phyloP scores from a whole-genome alignment of 2,888 invertebrate genomes.

The Calliopum simillimum region DNA sequence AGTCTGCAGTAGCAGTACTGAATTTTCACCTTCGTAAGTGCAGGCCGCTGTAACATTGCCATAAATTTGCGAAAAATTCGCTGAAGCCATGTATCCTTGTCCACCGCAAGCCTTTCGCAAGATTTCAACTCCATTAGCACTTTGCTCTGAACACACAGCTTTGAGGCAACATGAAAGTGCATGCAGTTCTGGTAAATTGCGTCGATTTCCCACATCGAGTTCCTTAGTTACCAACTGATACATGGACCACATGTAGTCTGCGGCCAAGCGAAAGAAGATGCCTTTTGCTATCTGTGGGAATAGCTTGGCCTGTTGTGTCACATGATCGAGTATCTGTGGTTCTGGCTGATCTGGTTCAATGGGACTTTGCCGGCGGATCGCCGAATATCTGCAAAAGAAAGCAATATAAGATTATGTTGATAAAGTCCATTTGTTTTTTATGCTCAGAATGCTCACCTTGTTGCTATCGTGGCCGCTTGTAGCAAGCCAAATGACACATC shows the following conservation, averaged over 20 bases:
- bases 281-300: constrained; percentile 85
- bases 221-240: constrained; percentile 83
- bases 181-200: constrained; percentile 84
- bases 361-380: constrained; percentile 88
- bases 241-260: constrained; percentile 83
- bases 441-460: constrained; percentile 70
- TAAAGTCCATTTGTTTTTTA: not conserved
- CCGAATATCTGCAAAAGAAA: constrained; percentile 72
- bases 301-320: constrained; percentile 93
- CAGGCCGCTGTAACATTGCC: constrained; percentile 85
- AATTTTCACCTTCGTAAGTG: constrained; percentile 97
- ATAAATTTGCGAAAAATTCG: constrained; percentile 86
- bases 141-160: constrained; percentile 82
- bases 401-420: not conserved
- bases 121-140: constrained; percentile 81
- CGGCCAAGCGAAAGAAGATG: constrained; percentile 82
- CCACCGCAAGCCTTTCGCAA: constrained; percentile 93
- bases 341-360: constrained; percentile 81
- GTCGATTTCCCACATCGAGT: constrained; percentile 80
- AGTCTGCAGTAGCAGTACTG: constrained; percentile 89
- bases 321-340: constrained; percentile 90
- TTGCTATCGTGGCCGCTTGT: constrained; percentile 90
- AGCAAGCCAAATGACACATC: constrained; percentile 82
- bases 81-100: constrained; percentile 89
- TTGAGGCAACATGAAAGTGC: constrained; percentile 92